Conservation (phyloP, 2,888 invertebrate species). For the Caenorhabditis imperialis region DNA sequence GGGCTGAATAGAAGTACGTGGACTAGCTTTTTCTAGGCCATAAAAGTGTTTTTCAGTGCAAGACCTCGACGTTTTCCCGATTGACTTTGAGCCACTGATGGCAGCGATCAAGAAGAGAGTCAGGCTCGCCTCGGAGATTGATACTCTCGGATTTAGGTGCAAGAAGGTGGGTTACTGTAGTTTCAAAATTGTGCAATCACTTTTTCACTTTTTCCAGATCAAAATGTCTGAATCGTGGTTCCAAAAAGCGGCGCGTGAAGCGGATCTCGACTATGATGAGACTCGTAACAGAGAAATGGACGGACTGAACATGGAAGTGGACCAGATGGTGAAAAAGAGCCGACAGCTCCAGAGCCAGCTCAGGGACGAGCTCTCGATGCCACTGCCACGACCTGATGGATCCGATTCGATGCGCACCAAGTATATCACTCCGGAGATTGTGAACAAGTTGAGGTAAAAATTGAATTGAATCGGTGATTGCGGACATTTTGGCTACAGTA, state of each 20-base stretch:
- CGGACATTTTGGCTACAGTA: no score
- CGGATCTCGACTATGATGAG: constrained; percentile 88
- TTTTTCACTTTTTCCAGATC: constrained; percentile 63
- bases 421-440: constrained; percentile 60
- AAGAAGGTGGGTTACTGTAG: constrained; percentile 79
- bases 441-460: constrained; percentile 19
- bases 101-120: constrained; percentile 83
- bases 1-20: constrained; percentile 87
- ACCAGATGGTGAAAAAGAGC: constrained; percentile 34
- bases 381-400: constrained; percentile 40
- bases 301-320: constrained; percentile 48
- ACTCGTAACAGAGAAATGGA: constrained; percentile 48
- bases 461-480: no score
- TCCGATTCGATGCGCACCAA: constrained; percentile 42
- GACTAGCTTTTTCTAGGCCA: neutral
- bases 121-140: constrained; percentile 86
- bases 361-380: constrained; percentile 18
- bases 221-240: constrained; percentile 85
- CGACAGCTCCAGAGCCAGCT: constrained; percentile 39
- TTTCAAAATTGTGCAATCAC: neutral
- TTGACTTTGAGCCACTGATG: constrained; percentile 81
- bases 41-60: constrained; percentile 47
- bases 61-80: constrained; percentile 86
- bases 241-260: constrained; percentile 88
- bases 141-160: constrained; percentile 84